phyloP scores from a whole-genome alignment of 2,113 vertebrate genomes.

The Prochilodus magdalenae region DNA sequence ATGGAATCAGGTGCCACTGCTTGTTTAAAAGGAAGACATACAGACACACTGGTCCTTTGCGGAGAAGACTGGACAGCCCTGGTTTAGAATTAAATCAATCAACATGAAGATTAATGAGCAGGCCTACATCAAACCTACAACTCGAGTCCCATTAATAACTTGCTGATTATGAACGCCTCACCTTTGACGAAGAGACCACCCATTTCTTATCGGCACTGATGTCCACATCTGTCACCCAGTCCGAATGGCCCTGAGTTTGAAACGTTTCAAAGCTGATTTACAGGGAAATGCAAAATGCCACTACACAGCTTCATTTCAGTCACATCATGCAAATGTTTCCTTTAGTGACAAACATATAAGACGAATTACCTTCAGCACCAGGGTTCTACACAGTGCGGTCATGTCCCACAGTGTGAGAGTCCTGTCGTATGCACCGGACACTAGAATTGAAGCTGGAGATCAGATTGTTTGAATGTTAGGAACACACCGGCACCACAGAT shows the following conservation, averaged over 20 bases:
- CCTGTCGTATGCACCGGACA: slow-evolving; percentile 80
- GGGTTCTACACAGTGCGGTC: slow-evolving; percentile 67
- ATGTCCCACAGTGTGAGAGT: slow-evolving; percentile 77
- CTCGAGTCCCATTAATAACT: neutral
- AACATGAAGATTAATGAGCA: no score
- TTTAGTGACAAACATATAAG: no score
- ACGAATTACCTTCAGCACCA: slow-evolving; percentile 76
- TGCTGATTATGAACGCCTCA: slow-evolving; percentile 48
- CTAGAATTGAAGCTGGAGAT: slow-evolving; percentile 60
- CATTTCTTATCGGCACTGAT: slow-evolving; percentile 76
- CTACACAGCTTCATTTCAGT: neutral
- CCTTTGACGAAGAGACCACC: slow-evolving; percentile 82
- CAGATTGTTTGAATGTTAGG: slow-evolving; percentile 1
- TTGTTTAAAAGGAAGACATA: no score
- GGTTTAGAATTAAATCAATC: no score
- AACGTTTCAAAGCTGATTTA: neutral
- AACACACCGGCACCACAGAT: neutral
- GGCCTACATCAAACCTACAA: neutral
- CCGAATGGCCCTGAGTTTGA: slow-evolving; percentile 77
- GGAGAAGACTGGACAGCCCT: no score
- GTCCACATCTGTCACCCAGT: slow-evolving; percentile 82
- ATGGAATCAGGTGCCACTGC: no score
- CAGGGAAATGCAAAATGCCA: neutral
- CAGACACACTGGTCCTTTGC: no score
- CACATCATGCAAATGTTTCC: neutral